Percentiles rank a stretch among this genome's conserved stretches.
Conservation (phyloP, 2,888 invertebrate species). For the Drosophila anomalata region DNA sequence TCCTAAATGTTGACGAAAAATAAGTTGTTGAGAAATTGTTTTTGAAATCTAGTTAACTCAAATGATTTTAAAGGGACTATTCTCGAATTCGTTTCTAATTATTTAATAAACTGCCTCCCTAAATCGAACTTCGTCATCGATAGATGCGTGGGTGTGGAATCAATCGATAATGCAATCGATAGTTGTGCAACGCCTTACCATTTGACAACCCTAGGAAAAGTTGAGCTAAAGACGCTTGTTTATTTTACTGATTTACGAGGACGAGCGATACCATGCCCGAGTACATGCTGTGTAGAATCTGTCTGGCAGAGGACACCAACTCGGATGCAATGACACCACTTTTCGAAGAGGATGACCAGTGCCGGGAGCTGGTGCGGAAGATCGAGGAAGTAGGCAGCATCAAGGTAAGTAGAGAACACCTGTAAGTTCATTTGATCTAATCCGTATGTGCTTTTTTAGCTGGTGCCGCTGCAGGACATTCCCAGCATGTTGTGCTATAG, state of each 20-base stretch:
- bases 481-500: constrained; percentile 81
- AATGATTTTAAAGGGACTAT: not conserved
- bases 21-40: too few species aligned
- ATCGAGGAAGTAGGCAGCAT: constrained; percentile 82
- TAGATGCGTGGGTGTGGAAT: not conserved
- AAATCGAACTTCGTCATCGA: not conserved
- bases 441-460: constrained; percentile 42
- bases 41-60: too few species aligned
- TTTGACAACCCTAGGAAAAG: constrained; percentile 17
- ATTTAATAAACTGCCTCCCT: not conserved
- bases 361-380: constrained; percentile 73
- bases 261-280: constrained; percentile 67
- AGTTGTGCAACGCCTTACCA: constrained; percentile 1
- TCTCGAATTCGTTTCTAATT: not conserved
- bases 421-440: not conserved
- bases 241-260: constrained; percentile 8
- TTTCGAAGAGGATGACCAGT: constrained; percentile 64
- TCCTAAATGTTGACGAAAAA: too few species aligned
- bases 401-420: constrained; percentile 53
- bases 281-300: constrained; percentile 79
- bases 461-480: constrained; percentile 77
- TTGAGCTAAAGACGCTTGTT: constrained; percentile 23
- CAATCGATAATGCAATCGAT: constrained; percentile 5
- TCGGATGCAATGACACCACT: constrained; percentile 74
- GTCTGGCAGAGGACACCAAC: constrained; percentile 74